These are phyloP conservation scores for Osmerus eperlanus DNA, from an alignment of 2,113 vertebrate genomes.

Conservation along the genomic window DNA sequence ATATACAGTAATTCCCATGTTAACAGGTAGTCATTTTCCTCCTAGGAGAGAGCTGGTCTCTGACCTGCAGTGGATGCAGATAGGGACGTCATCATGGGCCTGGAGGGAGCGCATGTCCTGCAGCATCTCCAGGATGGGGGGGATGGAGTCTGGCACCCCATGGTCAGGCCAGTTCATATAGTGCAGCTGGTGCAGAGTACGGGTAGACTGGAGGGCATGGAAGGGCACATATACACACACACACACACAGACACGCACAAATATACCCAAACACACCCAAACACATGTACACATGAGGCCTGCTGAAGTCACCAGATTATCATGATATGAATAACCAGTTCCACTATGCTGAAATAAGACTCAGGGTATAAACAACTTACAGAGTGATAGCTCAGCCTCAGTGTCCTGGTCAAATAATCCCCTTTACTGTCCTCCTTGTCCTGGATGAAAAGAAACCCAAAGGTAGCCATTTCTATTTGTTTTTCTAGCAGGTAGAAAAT, in stretches of 20 bases:
- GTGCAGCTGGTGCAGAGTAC: conserved; percentile 87
- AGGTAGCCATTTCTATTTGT: neutral
- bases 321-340: too few species aligned
- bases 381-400: conserved; percentile 77
- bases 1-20: too few species aligned
- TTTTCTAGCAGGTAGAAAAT: neutral
- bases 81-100: conserved; percentile 74
- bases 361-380: conserved; percentile 69
- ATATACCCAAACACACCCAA: neutral
- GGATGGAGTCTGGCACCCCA: conserved; percentile 84
- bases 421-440: conserved; percentile 81
- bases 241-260: neutral
- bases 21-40: too few species aligned
- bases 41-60: neutral
- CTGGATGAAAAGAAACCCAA: conserved; percentile 58
- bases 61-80: conserved; percentile 97
- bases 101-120: conserved; percentile 82
- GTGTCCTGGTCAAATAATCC: conserved; percentile 81
- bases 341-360: neutral
- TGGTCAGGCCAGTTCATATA: conserved; percentile 96
- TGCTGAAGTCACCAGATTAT: too few species aligned
- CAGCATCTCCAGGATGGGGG: conserved; percentile 87
- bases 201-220: conserved; percentile 46
- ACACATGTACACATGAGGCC: too few species aligned
- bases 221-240: neutral